Percentiles rank a stretch among this genome's conserved stretches.
phyloP scores from a whole-genome alignment of 2,797 vertebrate species.

The Clarias platycephalus region DNA sequence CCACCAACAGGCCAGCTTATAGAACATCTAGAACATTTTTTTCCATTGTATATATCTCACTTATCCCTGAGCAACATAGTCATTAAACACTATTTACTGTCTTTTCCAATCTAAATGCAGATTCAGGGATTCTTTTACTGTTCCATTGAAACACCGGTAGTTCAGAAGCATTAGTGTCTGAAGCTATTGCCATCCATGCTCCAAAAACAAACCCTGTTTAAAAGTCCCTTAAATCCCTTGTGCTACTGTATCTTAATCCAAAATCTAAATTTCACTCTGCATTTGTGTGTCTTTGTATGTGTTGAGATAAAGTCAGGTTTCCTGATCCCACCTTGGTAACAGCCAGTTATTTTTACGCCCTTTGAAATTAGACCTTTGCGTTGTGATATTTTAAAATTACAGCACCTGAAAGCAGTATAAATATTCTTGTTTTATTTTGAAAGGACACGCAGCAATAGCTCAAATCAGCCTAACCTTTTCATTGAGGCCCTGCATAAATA shows the following conservation, averaged over 20 bases:
- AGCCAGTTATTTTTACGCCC: conserved; percentile 4
- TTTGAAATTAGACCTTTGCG: conserved; percentile 12
- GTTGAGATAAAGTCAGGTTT: conserved; percentile 1
- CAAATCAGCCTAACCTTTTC: conserved; percentile 31
- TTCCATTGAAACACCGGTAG: neutral
- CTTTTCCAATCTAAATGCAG: neutral
- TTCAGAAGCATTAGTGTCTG: neutral
- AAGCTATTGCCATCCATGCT: neutral
- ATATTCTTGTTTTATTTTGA: neutral
- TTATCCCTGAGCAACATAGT: neutral
- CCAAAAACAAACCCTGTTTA: neutral
- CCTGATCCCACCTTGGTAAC: neutral
- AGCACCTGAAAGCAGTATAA: conserved; percentile 22
- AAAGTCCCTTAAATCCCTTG: neutral
- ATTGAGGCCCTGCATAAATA: conserved; percentile 18
- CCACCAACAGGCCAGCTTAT: neutral
- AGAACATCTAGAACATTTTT: neutral
- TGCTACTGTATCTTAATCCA: neutral
- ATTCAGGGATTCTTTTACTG: neutral
- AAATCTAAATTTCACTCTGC: neutral
- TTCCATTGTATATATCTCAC: neutral
- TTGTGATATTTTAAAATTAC: neutral
- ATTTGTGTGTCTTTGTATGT: neutral
- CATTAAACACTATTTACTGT: neutral
- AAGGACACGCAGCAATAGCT: neutral